These are phyloP conservation scores for Trididemnum clinides DNA, from an alignment of 23 tunicate species.

Conservation along the genomic window DNA sequence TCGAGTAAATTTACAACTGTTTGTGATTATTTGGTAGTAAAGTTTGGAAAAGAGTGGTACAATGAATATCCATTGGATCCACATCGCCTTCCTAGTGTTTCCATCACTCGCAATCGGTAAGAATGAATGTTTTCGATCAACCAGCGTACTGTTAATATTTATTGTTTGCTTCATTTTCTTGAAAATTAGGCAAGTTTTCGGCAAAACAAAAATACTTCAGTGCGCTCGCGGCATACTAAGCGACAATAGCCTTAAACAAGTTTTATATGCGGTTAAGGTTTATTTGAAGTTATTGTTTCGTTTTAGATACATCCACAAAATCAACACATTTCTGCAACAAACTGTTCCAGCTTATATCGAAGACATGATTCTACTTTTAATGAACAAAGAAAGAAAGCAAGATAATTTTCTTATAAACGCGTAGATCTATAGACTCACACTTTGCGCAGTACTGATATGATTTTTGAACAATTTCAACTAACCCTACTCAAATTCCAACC, in stretches of 20 bases:
- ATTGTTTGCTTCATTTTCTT: neutral
- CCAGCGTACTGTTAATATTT: neutral
- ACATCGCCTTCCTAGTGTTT: slow-evolving; percentile 23
- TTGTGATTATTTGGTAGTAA: slow-evolving; percentile 16
- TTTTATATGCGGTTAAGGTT: no score
- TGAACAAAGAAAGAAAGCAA: slow-evolving; percentile 11
- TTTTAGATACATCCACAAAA: slow-evolving; percentile 32
- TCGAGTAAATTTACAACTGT: neutral
- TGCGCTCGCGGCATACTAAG: no score
- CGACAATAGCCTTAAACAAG: no score
- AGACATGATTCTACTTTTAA: neutral
- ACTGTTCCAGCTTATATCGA: slow-evolving; percentile 57
- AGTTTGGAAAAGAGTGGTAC: slow-evolving; percentile 43
- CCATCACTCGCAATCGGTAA: slow-evolving; percentile 22
- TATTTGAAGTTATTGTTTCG: no score
- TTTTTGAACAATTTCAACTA: no score
- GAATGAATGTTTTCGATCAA: neutral
- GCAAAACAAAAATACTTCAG: no score
- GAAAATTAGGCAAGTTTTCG: no score
- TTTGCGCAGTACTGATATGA: no score
- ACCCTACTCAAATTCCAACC: no score
- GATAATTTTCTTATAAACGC: no score
- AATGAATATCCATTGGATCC: slow-evolving; percentile 45
- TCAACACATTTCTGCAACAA: slow-evolving; percentile 4
- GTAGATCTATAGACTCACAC: no score